Conservation (phyloP, 2,797 vertebrate genomes). For the Trachurus trachurus region DNA sequence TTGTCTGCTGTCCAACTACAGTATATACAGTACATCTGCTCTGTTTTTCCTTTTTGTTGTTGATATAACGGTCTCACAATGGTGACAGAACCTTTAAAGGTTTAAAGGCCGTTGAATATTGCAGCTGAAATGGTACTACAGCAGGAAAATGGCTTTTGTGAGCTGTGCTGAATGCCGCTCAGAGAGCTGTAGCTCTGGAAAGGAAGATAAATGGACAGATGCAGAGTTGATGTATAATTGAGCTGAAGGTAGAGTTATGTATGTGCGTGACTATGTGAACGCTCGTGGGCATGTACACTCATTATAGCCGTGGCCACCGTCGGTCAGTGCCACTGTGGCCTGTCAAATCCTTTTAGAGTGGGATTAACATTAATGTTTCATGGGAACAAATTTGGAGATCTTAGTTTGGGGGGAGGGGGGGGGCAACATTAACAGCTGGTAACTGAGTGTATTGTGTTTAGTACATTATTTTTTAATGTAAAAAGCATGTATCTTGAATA, state of each 20-base stretch:
- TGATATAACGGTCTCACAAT: slow-evolving; percentile 21
- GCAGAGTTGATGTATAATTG: slow-evolving; percentile 25
- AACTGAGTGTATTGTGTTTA: neutral
- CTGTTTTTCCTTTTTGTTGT: slow-evolving; percentile 10
- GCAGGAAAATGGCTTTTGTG: slow-evolving; percentile 42
- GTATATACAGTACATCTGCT: neutral
- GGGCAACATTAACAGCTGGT: neutral
- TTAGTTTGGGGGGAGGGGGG: neutral
- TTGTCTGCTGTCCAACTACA: neutral
- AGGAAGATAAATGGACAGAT: slow-evolving; percentile 22
- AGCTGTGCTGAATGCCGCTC: slow-evolving; percentile 24
- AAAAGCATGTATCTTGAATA: neutral
- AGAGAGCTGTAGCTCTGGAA: slow-evolving; percentile 19
- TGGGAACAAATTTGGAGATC: neutral
- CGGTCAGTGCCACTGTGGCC: slow-evolving; percentile 1
- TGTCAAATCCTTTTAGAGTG: slow-evolving; percentile 26
- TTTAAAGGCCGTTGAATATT: slow-evolving; percentile 59
- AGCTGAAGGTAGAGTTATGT: slow-evolving; percentile 10
- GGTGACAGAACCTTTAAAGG: slow-evolving; percentile 38
- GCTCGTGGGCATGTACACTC: slow-evolving; percentile 1
- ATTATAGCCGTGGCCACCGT: slow-evolving; percentile 4
- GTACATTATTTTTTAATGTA: neutral
- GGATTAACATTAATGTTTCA: slow-evolving; percentile 20
- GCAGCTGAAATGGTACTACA: slow-evolving; percentile 42
- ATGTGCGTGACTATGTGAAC: neutral